These are phyloP conservation scores for Megaceryle maxima DNA, from an alignment of 2,113 vertebrate genomes.

Conservation along the genomic window DNA sequence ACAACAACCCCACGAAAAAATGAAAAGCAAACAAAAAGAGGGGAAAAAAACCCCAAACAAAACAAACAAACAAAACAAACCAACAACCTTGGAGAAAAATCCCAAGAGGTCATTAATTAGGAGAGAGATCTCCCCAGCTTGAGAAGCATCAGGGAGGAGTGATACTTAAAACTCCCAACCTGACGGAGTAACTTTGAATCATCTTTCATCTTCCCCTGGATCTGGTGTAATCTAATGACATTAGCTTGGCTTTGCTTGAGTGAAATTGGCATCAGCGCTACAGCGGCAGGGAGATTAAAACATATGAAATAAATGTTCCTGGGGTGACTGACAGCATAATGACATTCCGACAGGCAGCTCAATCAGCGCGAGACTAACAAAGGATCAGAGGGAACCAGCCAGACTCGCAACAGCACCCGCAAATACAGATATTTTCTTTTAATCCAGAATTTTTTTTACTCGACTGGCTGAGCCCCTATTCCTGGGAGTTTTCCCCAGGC, in stretches of 20 bases:
- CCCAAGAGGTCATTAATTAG: neutral
- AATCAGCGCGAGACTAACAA: constrained; percentile 44
- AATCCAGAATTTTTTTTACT: neutral
- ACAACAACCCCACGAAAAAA: neutral
- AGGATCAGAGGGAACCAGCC: constrained; percentile 60
- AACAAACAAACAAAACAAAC: neutral
- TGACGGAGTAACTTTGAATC: constrained; percentile 18
- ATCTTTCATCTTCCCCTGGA: constrained; percentile 52
- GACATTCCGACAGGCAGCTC: constrained; percentile 60
- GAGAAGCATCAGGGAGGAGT: neutral
- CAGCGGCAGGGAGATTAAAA: constrained; percentile 60
- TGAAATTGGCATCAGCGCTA: neutral
- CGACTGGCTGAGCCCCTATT: neutral
- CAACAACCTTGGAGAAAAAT: neutral
- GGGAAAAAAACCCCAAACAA: neutral
- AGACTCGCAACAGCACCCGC: neutral
- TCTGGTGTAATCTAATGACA: constrained; percentile 42
- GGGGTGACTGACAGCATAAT: constrained; percentile 60
- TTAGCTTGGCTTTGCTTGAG: constrained; percentile 28
- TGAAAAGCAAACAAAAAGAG: neutral
- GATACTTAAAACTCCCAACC: neutral
- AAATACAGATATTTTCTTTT: neutral
- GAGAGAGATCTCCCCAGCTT: constrained; percentile 9
- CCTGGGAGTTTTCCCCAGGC: constrained; percentile 26
- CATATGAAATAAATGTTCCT: constrained; percentile 37